These are phyloP conservation scores for Stichodactyla mertensii DNA, from an alignment of 64 coral and sea anemone species.

Conservation along the genomic window DNA sequence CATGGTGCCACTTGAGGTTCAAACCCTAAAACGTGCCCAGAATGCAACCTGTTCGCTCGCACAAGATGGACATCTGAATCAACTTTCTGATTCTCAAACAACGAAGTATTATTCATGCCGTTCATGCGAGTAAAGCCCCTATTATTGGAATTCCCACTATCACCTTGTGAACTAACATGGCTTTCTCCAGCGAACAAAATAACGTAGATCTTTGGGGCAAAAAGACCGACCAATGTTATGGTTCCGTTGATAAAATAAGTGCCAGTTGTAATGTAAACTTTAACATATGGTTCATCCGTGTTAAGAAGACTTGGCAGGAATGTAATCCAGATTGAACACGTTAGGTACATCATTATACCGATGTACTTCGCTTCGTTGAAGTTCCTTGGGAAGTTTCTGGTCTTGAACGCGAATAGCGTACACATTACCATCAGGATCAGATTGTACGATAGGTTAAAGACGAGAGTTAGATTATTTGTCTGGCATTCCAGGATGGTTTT, in stretches of 20 bases:
- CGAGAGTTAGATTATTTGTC: slow-evolving; percentile 25
- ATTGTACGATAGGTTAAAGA: slow-evolving; percentile 75
- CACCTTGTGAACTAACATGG: neutral
- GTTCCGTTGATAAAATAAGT: slow-evolving; percentile 49
- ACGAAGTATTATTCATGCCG: neutral
- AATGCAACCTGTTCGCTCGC: neutral
- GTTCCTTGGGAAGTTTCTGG: slow-evolving; percentile 81
- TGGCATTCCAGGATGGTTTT: slow-evolving; percentile 49
- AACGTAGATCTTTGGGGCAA: slow-evolving; percentile 62
- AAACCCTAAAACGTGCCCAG: neutral
- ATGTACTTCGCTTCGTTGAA: slow-evolving; percentile 97
- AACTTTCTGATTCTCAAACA: neutral
- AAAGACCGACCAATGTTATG: slow-evolving; percentile 58
- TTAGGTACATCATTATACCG: slow-evolving; percentile 89
- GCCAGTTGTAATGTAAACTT: slow-evolving; percentile 34
- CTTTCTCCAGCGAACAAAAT: neutral
- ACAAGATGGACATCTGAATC: neutral
- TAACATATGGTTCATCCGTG: slow-evolving; percentile 24
- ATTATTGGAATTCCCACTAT: neutral
- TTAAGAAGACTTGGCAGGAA: slow-evolving; percentile 77
- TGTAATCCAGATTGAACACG: slow-evolving; percentile 81
- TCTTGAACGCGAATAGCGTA: slow-evolving; percentile 90
- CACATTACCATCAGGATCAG: slow-evolving; percentile 63
- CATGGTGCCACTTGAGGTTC: neutral
- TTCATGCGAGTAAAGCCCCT: neutral